Conservation (phyloP, 1,140 invertebrate species). For the Cryptotermes secundus region DNA sequence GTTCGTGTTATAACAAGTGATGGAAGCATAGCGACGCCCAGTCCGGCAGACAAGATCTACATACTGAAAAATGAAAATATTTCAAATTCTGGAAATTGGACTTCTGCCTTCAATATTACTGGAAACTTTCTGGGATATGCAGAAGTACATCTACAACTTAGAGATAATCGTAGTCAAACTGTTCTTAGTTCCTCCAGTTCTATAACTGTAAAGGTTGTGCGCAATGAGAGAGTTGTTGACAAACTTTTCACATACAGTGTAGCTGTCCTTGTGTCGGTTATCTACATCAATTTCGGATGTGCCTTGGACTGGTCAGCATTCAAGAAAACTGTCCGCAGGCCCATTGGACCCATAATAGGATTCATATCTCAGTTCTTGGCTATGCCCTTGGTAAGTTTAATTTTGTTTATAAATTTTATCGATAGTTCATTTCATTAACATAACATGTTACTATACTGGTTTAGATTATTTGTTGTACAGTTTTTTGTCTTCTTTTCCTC, state of each 20-base stretch:
- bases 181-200: slow-evolving; percentile 42
- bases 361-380: slow-evolving; percentile 81
- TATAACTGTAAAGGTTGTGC: slow-evolving; percentile 57
- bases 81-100: slow-evolving; percentile 45
- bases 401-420: neutral
- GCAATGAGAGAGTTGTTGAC: slow-evolving; percentile 67
- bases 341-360: slow-evolving; percentile 82
- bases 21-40: slow-evolving; percentile 36
- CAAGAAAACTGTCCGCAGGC: slow-evolving; percentile 66
- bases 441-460: too few relatives aligned
- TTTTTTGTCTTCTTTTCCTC: too few relatives aligned
- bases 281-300: slow-evolving; percentile 94
- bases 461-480: too few relatives aligned
- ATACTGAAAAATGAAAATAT: slow-evolving; percentile 41
- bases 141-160: slow-evolving; percentile 43
- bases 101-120: slow-evolving; percentile 52
- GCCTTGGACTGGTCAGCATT: slow-evolving; percentile 78
- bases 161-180: slow-evolving; percentile 36
- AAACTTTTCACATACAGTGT: slow-evolving; percentile 76
- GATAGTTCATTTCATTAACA: too few relatives aligned
- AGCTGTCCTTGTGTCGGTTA: slow-evolving; percentile 73
- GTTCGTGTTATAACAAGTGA: slow-evolving; percentile 39
- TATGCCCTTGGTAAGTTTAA: slow-evolving; percentile 79
- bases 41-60: slow-evolving; percentile 35
- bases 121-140: slow-evolving; percentile 65